Percentiles rank a stretch among this genome's conserved stretches.
Conservation (phyloP, 2,113 vertebrate genomes). For the Zosterops hypoxanthus region DNA sequence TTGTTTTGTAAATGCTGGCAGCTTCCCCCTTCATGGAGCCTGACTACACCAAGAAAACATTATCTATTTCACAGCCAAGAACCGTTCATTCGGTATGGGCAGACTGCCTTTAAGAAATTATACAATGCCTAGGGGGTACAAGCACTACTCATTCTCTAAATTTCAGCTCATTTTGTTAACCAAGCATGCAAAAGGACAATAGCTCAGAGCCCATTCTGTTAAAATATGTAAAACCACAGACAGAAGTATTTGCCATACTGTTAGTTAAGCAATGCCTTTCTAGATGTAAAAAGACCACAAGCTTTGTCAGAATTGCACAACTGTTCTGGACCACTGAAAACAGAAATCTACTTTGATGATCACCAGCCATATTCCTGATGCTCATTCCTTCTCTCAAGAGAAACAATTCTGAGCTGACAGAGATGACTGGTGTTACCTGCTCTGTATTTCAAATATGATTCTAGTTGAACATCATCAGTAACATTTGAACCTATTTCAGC, state of each 20-base stretch:
- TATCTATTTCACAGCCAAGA: not conserved
- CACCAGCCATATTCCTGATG: not conserved
- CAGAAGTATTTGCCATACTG: not conserved
- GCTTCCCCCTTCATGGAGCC: not conserved
- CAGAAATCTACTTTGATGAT: not conserved
- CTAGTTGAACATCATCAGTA: not conserved
- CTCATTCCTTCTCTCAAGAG: not conserved
- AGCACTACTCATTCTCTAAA: not conserved
- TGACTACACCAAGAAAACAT: not conserved
- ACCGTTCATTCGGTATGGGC: not conserved
- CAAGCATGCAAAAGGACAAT: not conserved
- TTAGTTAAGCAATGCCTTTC: not conserved
- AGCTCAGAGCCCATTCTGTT: not conserved
- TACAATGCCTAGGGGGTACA: not conserved
- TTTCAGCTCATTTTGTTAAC: conserved; percentile 3
- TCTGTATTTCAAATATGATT: not conserved
- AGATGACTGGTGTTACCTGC: not conserved
- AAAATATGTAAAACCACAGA: not conserved
- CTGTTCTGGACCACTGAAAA: not conserved
- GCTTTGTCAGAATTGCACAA: not conserved
- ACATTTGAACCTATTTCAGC: not conserved
- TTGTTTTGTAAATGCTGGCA: not conserved
- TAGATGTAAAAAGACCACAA: not conserved
- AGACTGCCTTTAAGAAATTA: not conserved
- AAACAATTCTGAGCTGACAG: not conserved